phyloP scores from a whole-genome alignment of 2,797 vertebrate species.

The Anguilla obscura region DNA sequence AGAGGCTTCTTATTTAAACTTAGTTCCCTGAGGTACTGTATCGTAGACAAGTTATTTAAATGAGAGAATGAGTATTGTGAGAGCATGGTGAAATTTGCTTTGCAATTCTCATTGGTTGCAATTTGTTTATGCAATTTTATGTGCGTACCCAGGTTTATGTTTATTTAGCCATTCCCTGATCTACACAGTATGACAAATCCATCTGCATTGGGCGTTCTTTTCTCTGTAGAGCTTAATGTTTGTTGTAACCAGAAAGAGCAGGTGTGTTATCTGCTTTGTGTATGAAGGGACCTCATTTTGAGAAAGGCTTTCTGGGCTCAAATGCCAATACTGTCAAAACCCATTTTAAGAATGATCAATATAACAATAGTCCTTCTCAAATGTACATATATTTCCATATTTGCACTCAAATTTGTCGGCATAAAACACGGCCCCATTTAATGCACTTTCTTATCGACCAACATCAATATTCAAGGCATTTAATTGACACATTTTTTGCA shows the following conservation, averaged over 20 bases:
- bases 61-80: constrained; percentile 26
- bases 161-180: not conserved
- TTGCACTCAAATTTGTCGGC: not conserved
- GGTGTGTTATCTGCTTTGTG: not conserved
- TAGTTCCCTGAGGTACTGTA: constrained; percentile 8
- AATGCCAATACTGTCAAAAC: not conserved
- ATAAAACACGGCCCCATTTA: not conserved
- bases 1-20: constrained; percentile 22
- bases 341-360: not conserved
- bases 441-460: not conserved
- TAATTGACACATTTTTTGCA: not conserved
- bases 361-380: not conserved
- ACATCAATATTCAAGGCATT: not conserved
- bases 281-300: not conserved
- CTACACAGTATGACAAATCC: not conserved
- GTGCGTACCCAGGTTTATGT: not conserved
- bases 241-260: not conserved
- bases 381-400: not conserved
- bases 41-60: constrained; percentile 46
- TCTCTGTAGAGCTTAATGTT: not conserved
- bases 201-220: not conserved
- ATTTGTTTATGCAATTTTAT: not conserved
- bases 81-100: constrained; percentile 3
- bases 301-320: not conserved
- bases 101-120: constrained; percentile 29